Evolutionary conservation across 2,888 invertebrate species (phyloP).

Genomic region (Bellardia pandia): DNA sequence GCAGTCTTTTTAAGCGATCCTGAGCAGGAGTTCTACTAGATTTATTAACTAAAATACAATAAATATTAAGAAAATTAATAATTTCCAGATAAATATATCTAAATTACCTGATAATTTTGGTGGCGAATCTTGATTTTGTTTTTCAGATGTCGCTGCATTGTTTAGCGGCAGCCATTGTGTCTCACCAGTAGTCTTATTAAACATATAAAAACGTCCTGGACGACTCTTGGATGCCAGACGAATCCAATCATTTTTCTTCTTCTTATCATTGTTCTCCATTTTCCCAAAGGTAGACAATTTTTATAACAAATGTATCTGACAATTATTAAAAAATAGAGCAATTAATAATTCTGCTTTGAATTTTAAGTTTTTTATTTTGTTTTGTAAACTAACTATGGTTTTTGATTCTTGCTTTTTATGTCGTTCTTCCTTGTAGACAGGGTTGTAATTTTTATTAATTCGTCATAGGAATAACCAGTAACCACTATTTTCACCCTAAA

Average conservation of each 20-base stretch:
- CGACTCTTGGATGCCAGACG: slow-evolving; percentile 73
- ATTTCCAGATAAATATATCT: neutral
- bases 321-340: too few species aligned
- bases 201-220: slow-evolving; percentile 74
- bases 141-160: neutral
- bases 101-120: slow-evolving; percentile 64
- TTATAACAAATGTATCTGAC: neutral
- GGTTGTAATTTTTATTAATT: too few species aligned
- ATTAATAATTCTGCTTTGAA: neutral
- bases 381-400: slow-evolving; percentile 9
- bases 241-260: slow-evolving; percentile 73
- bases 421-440: neutral
- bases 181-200: slow-evolving; percentile 76
- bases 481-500: too few species aligned
- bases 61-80: neutral
- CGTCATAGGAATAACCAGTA: too few species aligned
- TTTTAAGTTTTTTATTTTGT: neutral
- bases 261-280: slow-evolving; percentile 44
- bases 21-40: slow-evolving; percentile 75
- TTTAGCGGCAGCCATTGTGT: slow-evolving; percentile 73
- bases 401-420: slow-evolving; percentile 1
- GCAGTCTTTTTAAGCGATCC: slow-evolving; percentile 79
- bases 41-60: slow-evolving; percentile 40
- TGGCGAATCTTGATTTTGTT: slow-evolving; percentile 8
- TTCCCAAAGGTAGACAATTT: neutral